Conservation (phyloP, 2,888 invertebrate species). For the Heliconius erato region DNA sequence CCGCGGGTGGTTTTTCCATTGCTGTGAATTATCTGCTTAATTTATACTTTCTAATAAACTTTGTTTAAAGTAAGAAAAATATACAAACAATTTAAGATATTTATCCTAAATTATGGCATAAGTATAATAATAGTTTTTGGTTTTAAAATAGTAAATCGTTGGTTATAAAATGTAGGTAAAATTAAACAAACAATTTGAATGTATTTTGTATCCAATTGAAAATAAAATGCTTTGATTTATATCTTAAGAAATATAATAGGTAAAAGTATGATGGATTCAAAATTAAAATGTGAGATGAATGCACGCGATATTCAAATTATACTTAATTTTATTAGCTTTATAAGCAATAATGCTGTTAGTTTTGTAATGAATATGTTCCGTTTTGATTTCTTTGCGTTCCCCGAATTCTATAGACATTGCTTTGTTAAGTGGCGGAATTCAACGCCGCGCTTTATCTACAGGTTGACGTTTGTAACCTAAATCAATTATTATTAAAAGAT, state of each 20-base stretch:
- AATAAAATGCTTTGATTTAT: conserved; percentile 22
- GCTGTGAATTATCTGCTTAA: too few species aligned
- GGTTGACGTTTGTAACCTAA: too few species aligned
- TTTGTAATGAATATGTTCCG: neutral
- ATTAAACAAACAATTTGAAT: neutral
- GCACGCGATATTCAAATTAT: conserved; percentile 67
- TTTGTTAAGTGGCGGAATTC: too few species aligned
- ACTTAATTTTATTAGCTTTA: conserved; percentile 43
- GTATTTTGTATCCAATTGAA: neutral
- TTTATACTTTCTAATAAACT: too few species aligned
- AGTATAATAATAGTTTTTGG: neutral
- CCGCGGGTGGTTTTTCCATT: neutral
- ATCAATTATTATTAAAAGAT: too few species aligned
- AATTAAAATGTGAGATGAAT: conserved; percentile 53
- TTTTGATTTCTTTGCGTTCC: neutral
- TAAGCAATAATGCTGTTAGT: neutral
- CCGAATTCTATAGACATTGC: too few species aligned
- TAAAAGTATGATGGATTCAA: conserved; percentile 44
- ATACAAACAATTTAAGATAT: too few species aligned
- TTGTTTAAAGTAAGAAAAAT: neutral
- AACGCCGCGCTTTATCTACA: too few species aligned
- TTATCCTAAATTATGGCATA: neutral
- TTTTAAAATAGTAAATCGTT: neutral
- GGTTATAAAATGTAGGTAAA: neutral
- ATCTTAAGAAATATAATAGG: conserved; percentile 1